phyloP scores from a whole-genome alignment of 1,140 invertebrate genomes.

The Cydia pomonella region DNA sequence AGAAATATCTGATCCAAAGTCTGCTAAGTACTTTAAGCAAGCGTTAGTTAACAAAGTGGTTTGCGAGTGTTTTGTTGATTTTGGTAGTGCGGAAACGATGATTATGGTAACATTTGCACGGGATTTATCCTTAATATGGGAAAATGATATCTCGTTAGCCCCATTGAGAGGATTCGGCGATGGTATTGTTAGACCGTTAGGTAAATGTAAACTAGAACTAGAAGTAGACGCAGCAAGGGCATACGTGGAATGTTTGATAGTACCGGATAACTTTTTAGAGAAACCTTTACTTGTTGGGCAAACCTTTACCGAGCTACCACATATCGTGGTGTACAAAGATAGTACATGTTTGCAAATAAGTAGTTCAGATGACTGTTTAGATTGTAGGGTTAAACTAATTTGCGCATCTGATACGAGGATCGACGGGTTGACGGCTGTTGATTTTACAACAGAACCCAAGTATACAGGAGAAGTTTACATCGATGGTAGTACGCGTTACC shows the following conservation, averaged over 20 bases:
- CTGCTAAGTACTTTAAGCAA: background rate
- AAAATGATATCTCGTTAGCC: background rate
- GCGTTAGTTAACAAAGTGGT: background rate
- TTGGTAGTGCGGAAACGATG: background rate
- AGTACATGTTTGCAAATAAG: background rate
- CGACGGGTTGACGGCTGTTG: conserved; percentile 12
- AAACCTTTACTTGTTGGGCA: background rate
- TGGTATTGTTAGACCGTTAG: background rate
- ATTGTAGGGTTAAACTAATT: background rate
- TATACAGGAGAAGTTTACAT: conserved; percentile 11
- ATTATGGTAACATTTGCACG: background rate
- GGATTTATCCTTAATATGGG: background rate
- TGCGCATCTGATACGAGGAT: background rate
- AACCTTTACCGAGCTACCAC: background rate
- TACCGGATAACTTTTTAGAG: background rate
- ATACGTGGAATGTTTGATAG: background rate
- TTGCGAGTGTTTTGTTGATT: background rate
- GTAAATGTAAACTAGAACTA: background rate
- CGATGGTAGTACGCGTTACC: conserved; percentile 12
- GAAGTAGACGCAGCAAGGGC: background rate
- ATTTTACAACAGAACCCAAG: background rate
- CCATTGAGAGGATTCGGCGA: background rate
- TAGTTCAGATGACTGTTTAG: background rate
- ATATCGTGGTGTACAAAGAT: background rate
- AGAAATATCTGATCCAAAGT: background rate